Evolutionary conservation across 2,888 invertebrate species (phyloP), one percentile per base, ranked within the genome.

Genomic region (Ischnura elegans): DNA sequence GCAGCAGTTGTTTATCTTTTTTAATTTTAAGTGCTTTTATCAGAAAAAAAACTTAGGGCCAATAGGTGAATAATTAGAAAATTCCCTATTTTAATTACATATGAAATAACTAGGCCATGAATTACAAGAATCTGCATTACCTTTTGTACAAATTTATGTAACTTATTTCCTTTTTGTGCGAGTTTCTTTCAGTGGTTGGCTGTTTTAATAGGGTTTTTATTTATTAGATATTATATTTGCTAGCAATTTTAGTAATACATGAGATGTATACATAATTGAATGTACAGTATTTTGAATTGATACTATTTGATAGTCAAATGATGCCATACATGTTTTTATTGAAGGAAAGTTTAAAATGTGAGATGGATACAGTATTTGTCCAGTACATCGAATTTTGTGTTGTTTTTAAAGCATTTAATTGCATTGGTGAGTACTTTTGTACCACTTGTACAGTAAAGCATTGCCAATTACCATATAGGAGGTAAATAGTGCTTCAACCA

Each of bases 211-310:
- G 76, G 76, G n/a, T 76, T 76, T 36, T 76, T 76, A 76, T 76
- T 76, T 76, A 76, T 36, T 76, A 76, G 76, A 1, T 76, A 36
- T 76, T 36, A 76, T 13, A 13, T 36, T 36, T 0, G 36, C 61
- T 1, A 61, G 8, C 61, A 76, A 16, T 76, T 76, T 76, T 76
- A 76, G 76, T 76, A 2, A 76, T 76, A 76, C 76, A 76, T n/a
- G 25, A 61, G 36, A 76, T 5, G 3, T 36, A 36, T 36, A 36
- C 29, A 76, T 76, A 76, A 36, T 76, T 76, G 76, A 76, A 55
- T 87, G 87, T 87, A 87, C 87, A 87, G 87, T 87, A 87, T 87
- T 87, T 87, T 87, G 36, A 87, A 51, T 87, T 19, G 51, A 87
- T 55, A 87, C 55, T 55, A 55, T 55, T 55, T 87, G 76, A 76